Conservation (phyloP, 1,140 invertebrate species). For the Drosophila guanche region DNA sequence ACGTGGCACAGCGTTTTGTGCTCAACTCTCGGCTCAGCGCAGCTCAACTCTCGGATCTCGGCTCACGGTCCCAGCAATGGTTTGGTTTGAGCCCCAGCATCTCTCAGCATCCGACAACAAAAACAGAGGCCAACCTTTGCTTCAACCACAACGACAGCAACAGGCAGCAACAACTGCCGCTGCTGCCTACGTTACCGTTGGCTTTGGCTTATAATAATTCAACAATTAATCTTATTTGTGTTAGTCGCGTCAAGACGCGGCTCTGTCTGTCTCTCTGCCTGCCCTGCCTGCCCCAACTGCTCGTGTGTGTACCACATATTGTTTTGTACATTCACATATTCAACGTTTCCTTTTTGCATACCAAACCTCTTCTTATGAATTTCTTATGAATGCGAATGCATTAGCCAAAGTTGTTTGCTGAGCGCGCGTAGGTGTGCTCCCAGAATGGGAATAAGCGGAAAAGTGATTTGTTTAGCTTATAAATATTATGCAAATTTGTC, state of each 20-base stretch:
- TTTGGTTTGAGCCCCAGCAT: conserved; percentile 10
- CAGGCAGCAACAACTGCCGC: conserved; percentile 22
- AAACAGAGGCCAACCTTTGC: conserved; percentile 51
- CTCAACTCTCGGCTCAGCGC: conserved; percentile 6
- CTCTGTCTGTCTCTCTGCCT: conserved; percentile 14
- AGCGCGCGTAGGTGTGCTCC: conserved; percentile 7
- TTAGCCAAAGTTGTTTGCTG: background rate
- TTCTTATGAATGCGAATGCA: conserved; percentile 14
- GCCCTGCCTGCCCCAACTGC: background rate
- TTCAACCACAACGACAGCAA: conserved; percentile 31
- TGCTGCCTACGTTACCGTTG: conserved; percentile 62
- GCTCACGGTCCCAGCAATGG: conserved; percentile 2
- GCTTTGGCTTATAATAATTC: conserved; percentile 63
- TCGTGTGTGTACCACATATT: background rate
- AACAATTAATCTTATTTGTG: conserved; percentile 71
- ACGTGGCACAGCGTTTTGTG: conserved; percentile 45
- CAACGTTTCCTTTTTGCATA: background rate
- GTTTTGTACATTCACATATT: conserved; percentile 6
- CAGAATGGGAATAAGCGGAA: conserved; percentile 2
- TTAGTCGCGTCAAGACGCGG: conserved; percentile 18
- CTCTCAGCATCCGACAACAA: conserved; percentile 27
- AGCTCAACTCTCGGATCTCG: background rate
- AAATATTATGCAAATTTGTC: conserved; percentile 36
- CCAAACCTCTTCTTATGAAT: conserved; percentile 2
- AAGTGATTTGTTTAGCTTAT: conserved; percentile 37